phyloP scores from a whole-genome alignment of 2,797 vertebrate species.

The Cynodonichthys magdalenae region DNA sequence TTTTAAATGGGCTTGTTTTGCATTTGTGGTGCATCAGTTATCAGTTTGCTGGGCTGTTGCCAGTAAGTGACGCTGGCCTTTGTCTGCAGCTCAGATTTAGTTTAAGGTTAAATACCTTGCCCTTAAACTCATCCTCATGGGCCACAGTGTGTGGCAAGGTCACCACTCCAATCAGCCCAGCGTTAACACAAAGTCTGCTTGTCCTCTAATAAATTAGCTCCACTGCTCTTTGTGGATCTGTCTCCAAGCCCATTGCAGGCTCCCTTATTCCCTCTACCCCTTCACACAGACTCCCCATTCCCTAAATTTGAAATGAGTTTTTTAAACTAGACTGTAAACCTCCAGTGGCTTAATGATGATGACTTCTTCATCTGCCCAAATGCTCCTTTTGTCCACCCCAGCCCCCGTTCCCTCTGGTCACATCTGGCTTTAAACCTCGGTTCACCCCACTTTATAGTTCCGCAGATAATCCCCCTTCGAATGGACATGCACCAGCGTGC shows the following conservation, averaged over 20 bases:
- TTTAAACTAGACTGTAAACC: conserved; percentile 88
- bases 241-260: conserved; percentile 39
- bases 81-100: conserved; percentile 71
- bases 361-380: conserved; percentile 96
- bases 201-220: conserved; percentile 76
- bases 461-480: conserved; percentile 85
- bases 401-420: conserved; percentile 75
- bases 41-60: conserved; percentile 30
- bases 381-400: conserved; percentile 90
- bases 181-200: conserved; percentile 73
- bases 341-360: conserved; percentile 94
- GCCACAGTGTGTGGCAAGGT: conserved; percentile 82
- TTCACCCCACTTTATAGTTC: conserved; percentile 88
- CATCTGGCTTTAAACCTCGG: conserved; percentile 77
- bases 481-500: conserved; percentile 44
- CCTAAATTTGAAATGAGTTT: conserved; percentile 84
- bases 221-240: conserved; percentile 37
- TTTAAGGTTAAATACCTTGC: conserved; percentile 85
- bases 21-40: conserved; percentile 31
- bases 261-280: conserved; percentile 56
- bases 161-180: conserved; percentile 73
- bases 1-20: conserved; percentile 35
- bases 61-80: conserved; percentile 52
- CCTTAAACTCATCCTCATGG: conserved; percentile 80
- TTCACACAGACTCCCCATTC: conserved; percentile 64